Base-by-base conservation (phyloP, 2,797 vertebrate species). In the Takifugu rubripes region DNA sequence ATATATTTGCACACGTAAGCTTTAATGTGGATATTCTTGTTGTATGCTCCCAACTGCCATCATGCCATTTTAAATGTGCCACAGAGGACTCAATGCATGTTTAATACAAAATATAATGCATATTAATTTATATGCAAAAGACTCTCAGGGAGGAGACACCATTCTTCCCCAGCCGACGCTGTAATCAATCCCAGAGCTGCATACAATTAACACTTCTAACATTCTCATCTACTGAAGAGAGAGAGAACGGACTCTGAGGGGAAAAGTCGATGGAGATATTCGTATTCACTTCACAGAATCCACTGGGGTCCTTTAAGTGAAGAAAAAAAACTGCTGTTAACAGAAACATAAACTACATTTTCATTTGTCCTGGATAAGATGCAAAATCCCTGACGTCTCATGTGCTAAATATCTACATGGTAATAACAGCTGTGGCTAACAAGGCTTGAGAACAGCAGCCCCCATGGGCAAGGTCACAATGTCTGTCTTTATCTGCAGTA, bases 131-230 rank as follows among this genome's bases (percentile, higher is more conserved):
- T 48, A 75, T 52, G 52, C 64, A 70, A 66, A 77, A 63, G 51
- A 40, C 56, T 77, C 72, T 61, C 47, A 52, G 66, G 65, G 68
- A 70, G 21, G 44, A 62, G 68, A 49, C 2, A 40, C 57, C 15
- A 25, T 49, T 53, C 54, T 53, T 6, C 56, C 54, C 50, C 43
- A 49, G 27, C 50, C 49, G 49, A 50, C 0, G 5, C 47, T 71
- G 64, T 72, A 77, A 78, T 88, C 78, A 77, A 69, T 82, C 71
- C 72, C 57, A 43, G 56, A 21, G 64, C 81, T 76, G 74, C 61
- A 70, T 75, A 67, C 49, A 69, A 78, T 83, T 78, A 85, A 70
- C 69, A 75, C 75, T 64, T 74, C 68, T 64, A 75, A 79, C 74
- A 61, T 55, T 68, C 51, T 55, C 52, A 60, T 80, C 65, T 74